Evolutionary conservation across 2,797 vertebrate species (phyloP), one percentile per base, ranked within the genome.

Genomic region (Gallinago nigripennis): DNA sequence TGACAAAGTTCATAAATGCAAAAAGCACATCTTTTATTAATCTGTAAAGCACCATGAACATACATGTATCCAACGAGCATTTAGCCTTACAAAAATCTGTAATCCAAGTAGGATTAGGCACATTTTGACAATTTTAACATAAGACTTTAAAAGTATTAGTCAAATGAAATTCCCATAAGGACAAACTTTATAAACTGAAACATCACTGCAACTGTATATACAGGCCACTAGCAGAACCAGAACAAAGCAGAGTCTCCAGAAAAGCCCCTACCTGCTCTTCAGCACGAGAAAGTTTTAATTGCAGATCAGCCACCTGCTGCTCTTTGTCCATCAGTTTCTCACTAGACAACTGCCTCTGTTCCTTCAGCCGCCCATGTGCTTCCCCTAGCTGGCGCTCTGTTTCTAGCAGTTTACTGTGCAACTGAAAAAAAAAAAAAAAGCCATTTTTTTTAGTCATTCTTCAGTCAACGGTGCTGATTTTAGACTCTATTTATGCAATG

Each of bases 261-360:
- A 84, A 85, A 84, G 33, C 11, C 20, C 89, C 70, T 95, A 99
- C 99, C 99, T 99, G 98, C 80, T 99, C 99, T 94, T 99, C 99
- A 68, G 98, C 97, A 72, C 99, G 99, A 51, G 99, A 99, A 56
- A 99, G 98, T 97, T 99, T 99, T 73, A 99, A 98, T 41, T 99
- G 99, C 64, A 99, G 97, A 94, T 99, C 99, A 19, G 99, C 98
- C 48, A 98, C 99, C 90, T 99, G 99, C 95, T 99, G 99, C 94
- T 99, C 99, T 37, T 98, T 98, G 96, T 99, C 99, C 98, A 99
- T 99, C 61, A 99, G 96, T 75, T 99, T 99, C 97, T 99, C 99
- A 91, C 99, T 99, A 7, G 99, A 99, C 16, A 99, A 98, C 96
- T 99, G 99, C 95, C 99, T 98, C 98, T 99, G 99, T 24, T 99